Evolutionary conservation across 2,113 vertebrate species (phyloP), one percentile per base, ranked within the genome.

Genomic region (Acrocephalus arundinaceus): DNA sequence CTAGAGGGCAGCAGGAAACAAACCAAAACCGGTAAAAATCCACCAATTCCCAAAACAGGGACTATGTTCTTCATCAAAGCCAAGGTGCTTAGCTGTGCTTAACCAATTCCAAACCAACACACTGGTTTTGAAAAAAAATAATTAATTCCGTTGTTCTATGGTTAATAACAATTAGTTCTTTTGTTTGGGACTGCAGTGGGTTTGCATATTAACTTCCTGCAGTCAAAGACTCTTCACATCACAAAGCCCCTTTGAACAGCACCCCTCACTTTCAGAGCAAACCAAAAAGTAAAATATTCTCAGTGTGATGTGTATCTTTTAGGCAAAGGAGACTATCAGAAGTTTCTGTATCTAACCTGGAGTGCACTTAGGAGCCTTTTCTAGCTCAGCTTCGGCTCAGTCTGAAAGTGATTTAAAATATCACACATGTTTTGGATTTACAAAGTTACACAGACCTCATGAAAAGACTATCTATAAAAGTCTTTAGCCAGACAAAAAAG

Each of bases 1-100:
- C 96, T 95, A 97, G 97, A 97, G 95, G 97, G 96, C 97, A 98
- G 95, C 73, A 97, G 65, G 87, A 94, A 77, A 41, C 93, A 91
- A 94, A 49, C 4, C 11, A 86, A 81, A 86, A 22, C 5, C 7
- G 11, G 1, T 22, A n/a, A 70, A 85, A 91, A 43, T 0, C 15
- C 62, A 49, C 1, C 6, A 9, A 11, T 46, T 76, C 31, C 30
- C 11, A 31, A 51, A 84, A 48, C 1, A 27, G 22, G 7, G 31
- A 24, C 16, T 14, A 7, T 0, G 13, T 5, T 15, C 63, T 33
- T 66, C 63, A 71, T 4, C 55, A 74, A 59, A 22, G 30, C 46
- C 37, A 18, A n/a, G 28, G n/a, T 5, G 11, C 37, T 35, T 35
- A 35, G 54, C 55, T 3, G 35, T 10, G 49, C 6, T 70, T 37